These are phyloP conservation scores for Anguilla anguilla DNA, from an alignment of 2,797 vertebrate genomes.

Conservation along the genomic window DNA sequence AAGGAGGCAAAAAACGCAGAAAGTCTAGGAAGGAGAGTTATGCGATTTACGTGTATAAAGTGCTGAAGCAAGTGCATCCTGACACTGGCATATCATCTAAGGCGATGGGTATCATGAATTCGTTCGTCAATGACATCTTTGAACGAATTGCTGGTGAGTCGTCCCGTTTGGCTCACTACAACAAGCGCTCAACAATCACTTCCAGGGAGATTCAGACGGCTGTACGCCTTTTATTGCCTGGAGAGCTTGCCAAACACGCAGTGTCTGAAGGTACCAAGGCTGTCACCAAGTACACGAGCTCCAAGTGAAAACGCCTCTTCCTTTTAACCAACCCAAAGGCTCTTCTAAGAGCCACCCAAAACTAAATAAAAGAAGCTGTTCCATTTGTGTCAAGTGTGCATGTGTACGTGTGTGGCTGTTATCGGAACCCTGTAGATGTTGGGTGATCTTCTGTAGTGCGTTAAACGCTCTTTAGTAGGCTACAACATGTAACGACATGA, in stretches of 20 bases:
- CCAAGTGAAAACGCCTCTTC: neutral
- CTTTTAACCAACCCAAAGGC: neutral
- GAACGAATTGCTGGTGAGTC: constrained; percentile 29
- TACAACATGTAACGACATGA: neutral
- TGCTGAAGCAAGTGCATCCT: neutral
- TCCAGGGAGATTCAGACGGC: constrained; percentile 14
- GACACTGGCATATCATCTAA: constrained; percentile 28
- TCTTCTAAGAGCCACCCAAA: constrained; percentile 22
- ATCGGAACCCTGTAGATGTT: no score
- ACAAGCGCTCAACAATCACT: constrained; percentile 19
- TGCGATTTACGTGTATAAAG: constrained; percentile 26
- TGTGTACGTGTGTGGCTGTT: neutral
- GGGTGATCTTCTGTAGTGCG: neutral
- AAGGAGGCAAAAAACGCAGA: neutral
- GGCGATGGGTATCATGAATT: constrained; percentile 30
- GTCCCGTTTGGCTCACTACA: constrained; percentile 25
- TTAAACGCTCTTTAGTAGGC: neutral
- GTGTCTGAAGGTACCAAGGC: constrained; percentile 24
- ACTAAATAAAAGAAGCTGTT: neutral
- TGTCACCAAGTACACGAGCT: neutral
- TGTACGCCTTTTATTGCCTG: constrained; percentile 7
- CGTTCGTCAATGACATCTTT: constrained; percentile 23
- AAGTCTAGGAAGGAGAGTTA: constrained; percentile 6
- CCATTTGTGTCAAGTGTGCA: neutral
- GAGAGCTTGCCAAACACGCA: constrained; percentile 11